phyloP scores from a whole-genome alignment of 2,113 vertebrate genomes.

The human region GRCh38 chr13:65178501-65179000 shows the following conservation, averaged over 20 bases:
- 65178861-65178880: background rate
- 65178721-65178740: background rate
- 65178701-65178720: conserved; percentile 1
- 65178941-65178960: background rate
- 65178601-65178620: background rate
- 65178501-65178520: conserved; percentile 38
- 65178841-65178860: background rate
- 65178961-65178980: background rate
- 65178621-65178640: background rate
- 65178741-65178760: background rate
- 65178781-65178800: background rate
- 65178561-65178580: background rate
- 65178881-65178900: background rate
- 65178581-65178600: background rate
- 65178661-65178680: background rate
- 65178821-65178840: background rate
- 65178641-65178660: background rate
- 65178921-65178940: background rate
- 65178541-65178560: background rate
- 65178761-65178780: background rate
- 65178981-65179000: background rate
- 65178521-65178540: background rate
- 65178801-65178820: background rate
- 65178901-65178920: background rate
- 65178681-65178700: background rate